Percentiles rank a stretch among this genome's conserved stretches.
Conservation (phyloP, 2,113 vertebrate genomes). For the Clarias macrocephalus region DNA sequence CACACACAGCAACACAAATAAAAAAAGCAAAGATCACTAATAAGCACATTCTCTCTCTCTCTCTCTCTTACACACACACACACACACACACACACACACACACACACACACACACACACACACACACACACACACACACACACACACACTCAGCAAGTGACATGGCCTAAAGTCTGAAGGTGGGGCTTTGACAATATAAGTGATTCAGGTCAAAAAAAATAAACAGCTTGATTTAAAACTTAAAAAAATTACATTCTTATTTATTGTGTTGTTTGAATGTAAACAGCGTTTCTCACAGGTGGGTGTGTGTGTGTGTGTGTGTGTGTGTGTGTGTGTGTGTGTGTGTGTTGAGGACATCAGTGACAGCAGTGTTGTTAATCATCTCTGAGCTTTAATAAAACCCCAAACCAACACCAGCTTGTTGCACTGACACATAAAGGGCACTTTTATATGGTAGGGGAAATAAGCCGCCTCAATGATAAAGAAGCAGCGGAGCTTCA, state of each 20-base stretch:
- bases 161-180: background rate
- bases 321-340: background rate
- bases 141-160: background rate
- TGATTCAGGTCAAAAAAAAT: background rate
- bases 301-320: background rate
- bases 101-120: background rate
- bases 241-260: background rate
- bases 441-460: too few relatives aligned
- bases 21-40: background rate
- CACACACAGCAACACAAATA: constrained; percentile 21
- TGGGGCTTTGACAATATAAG: background rate
- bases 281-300: background rate
- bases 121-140: background rate
- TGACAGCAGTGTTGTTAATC: background rate
- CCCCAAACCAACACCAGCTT: background rate
- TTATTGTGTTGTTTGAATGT: background rate
- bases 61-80: too few relatives aligned
- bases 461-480: too few relatives aligned
- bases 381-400: background rate
- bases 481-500: too few relatives aligned
- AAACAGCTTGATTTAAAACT: background rate
- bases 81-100: too few relatives aligned
- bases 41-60: background rate
- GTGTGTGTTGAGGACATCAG: background rate
- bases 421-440: too few relatives aligned